Base-by-base conservation (phyloP, 2,888 invertebrate genomes). In the Cinara cedri region DNA sequence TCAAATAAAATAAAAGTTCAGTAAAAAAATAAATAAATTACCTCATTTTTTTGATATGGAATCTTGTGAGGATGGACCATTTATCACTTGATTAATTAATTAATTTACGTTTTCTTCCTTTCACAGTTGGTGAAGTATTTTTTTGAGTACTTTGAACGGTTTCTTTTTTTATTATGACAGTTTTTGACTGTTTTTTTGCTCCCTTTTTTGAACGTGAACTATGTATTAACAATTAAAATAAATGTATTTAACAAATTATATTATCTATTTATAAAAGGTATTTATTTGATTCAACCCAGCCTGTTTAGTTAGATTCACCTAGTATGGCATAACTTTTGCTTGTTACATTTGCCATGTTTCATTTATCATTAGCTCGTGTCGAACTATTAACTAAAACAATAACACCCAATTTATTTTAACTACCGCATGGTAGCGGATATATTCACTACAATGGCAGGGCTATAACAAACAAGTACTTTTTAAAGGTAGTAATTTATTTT, bases 131-230 rank as follows among this genome's bases (percentile, higher is more conserved):
- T 9, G 76, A 66, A 44, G 19, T 42, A 60, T 49, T n/a, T n/a
- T n/a, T n/a, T n/a, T n/a, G n/a, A n/a, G n/a, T n/a, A n/a, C n/a
- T 78, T 1, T 68, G 76, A 49, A 42, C 16, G 11, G 60, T 60
- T 78, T 78, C 76, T 78, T 78, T 68, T 68, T 70, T 78, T 42
- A 63, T 19, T 34, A 51, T n/a, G 57, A 57, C n/a, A n/a, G n/a
- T n/a, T 21, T 46, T 46, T 46, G 76, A 68, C 49, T 68, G 76
- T 78, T 78, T 78, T 68, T 16, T 10, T 42, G 26, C 49, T 60
- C 68, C 34, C n/a, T 78, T 78, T 70, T 78, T 78, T 49, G 76
- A 42, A 13, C 49, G 68, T 34, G 76, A 60, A 49, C 76, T 78
- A 42, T 46, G 11, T 13, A 49, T 57, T n/a, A 26, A 46, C 9